phyloP scores from a whole-genome alignment of 2,797 vertebrate species.

The Falco biarmicus region DNA sequence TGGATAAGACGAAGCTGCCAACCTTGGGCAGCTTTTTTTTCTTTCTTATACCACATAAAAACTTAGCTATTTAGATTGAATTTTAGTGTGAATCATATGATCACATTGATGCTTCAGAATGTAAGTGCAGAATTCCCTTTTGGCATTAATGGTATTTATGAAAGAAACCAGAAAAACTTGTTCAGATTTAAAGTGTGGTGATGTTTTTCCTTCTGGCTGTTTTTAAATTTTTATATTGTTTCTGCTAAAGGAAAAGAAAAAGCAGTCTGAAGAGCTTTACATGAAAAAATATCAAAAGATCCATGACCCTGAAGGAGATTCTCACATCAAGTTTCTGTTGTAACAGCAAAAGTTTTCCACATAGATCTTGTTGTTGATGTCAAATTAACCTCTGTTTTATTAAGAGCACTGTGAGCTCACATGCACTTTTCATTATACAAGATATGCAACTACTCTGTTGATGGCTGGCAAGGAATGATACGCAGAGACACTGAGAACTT shows the following conservation, averaged over 20 bases:
- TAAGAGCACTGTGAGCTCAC: neutral
- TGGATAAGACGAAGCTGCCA: neutral
- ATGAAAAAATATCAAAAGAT: neutral
- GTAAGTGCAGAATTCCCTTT: neutral
- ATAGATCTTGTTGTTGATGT: neutral
- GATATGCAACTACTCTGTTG: neutral
- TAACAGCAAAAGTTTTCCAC: neutral
- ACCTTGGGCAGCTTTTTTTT: neutral
- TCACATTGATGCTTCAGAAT: neutral
- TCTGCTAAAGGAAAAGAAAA: neutral
- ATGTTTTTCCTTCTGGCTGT: constrained; percentile 14
- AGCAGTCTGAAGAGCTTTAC: neutral
- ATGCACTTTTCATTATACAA: neutral
- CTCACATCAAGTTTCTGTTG: neutral
- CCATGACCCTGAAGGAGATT: neutral
- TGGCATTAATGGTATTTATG: neutral
- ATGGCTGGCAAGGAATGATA: neutral
- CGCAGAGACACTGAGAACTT: neutral
- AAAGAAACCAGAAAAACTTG: constrained; percentile 3
- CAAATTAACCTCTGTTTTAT: neutral
- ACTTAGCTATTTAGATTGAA: neutral
- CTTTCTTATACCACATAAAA: neutral
- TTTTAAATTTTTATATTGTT: constrained; percentile 6
- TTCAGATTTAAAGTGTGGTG: neutral
- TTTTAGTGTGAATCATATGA: neutral